Conservation (phyloP, 2,113 vertebrate species). For the Sorex fumeus region DNA sequence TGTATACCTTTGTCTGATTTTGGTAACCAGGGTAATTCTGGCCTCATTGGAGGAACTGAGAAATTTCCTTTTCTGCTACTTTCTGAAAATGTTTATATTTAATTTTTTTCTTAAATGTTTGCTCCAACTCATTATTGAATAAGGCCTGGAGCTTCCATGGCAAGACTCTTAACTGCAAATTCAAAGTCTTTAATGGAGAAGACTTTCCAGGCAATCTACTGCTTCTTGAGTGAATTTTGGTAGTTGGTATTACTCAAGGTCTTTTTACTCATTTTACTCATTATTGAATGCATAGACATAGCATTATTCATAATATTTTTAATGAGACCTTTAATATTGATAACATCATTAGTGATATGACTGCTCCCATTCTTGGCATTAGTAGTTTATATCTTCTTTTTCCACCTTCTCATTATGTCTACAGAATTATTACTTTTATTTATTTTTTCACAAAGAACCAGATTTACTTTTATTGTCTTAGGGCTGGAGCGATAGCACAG, state of each 20-base stretch:
- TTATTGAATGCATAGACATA: neutral
- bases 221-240: neutral
- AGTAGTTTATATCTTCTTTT: neutral
- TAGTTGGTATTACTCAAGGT: neutral
- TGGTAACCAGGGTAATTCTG: neutral
- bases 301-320: neutral
- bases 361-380: neutral
- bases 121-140: neutral
- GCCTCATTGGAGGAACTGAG: neutral
- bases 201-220: neutral
- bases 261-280: neutral
- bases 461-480: conserved; percentile 25
- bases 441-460: conserved; percentile 27
- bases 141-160: neutral
- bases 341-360: neutral
- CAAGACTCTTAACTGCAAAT: neutral
- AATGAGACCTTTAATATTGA: neutral
- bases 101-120: conserved; percentile 3
- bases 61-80: neutral
- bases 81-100: neutral
- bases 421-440: neutral
- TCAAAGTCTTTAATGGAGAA: neutral
- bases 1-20: neutral
- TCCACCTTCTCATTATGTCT: neutral
- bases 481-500: too few relatives aligned